Base-by-base conservation (phyloP, 2,797 vertebrate species). In the Oophaga sylvatica region DNA sequence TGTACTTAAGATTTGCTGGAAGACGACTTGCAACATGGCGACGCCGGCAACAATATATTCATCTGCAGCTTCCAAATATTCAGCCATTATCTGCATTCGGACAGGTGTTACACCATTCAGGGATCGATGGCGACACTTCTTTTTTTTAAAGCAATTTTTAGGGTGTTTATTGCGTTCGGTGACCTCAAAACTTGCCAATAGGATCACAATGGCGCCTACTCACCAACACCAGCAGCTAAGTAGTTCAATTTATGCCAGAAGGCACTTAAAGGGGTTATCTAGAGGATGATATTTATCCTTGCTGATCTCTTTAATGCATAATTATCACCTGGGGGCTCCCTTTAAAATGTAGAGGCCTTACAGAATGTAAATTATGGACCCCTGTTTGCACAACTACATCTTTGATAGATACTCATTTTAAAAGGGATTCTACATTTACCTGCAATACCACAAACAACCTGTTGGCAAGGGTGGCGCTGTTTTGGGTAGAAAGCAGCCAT, bases 1-100 rank as follows among this genome's bases (percentile, higher is more conserved):
- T 86, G 88, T 82, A 83, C 80, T 87, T 65, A 86, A 81, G 75
- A 62, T 86, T 80, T 79, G 80, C 80, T 73, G 65, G 81, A 68
- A 86, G 80, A 86, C 86, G 77, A 86, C 48, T 80, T 71, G 57
- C 84, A 83, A 86, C 73, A 60, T 20, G 80, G 80, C 26, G 62
- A 62, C 73, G 17, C 26, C 22, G 59, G 83, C 70, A 77, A 71
- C 67, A 77, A 78, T 79, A 71, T 81, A 67, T 56, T 57, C 26
- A 53, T 65, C 53, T 63, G n/a, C 68, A 59, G 59, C 22, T 73
- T 59, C 45, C 31, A 59, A 63, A 63, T 81, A 75, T 80, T n/a
- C 78, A 48, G 0, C 57, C 11, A 78, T 31, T 45, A 70, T 81
- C 35, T 48, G 17, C 26, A 31, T 60, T 8, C 48, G 57, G 17